These are phyloP conservation scores for Cheilinus undulatus DNA, from an alignment of 2,113 vertebrate species.

Conservation along the genomic window DNA sequence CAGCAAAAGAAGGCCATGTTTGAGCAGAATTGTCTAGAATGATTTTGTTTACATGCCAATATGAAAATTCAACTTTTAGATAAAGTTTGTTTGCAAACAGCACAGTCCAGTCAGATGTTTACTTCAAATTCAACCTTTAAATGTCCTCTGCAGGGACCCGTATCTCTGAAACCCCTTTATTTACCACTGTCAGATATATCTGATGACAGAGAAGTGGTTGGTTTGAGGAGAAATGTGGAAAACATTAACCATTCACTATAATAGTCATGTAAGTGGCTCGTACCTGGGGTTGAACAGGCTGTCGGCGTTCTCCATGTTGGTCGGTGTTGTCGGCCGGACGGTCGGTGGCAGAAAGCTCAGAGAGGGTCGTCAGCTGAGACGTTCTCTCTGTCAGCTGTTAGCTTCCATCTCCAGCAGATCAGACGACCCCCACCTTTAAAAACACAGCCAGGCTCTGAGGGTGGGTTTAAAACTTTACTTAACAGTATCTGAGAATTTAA, in stretches of 20 bases:
- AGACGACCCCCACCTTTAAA: conserved; percentile 10
- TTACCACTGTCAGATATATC: neutral
- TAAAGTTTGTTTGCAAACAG: too few species aligned
- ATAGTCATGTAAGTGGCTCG: neutral
- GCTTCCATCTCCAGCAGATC: conserved; percentile 51
- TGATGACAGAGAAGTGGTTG: rapidly evolving
- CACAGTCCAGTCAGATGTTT: too few species aligned
- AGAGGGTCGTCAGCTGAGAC: neutral
- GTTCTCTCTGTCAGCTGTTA: conserved; percentile 60
- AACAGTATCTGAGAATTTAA: too few species aligned
- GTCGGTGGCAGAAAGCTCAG: neutral
- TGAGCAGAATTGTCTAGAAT: too few species aligned
- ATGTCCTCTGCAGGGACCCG: neutral
- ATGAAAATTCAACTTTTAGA: too few species aligned
- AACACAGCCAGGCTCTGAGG: neutral
- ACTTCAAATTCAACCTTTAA: neutral
- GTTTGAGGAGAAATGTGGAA: neutral
- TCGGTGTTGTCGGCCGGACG: neutral
- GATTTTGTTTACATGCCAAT: too few species aligned
- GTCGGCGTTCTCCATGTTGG: conserved; percentile 47
- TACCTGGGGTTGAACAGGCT: conserved; percentile 67
- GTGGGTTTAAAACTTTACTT: too few species aligned
- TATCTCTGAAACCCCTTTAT: neutral
- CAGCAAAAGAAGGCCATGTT: too few species aligned
- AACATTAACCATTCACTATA: neutral